Conservation (phyloP, 2,888 invertebrate genomes). For the Hydriomena furcata region DNA sequence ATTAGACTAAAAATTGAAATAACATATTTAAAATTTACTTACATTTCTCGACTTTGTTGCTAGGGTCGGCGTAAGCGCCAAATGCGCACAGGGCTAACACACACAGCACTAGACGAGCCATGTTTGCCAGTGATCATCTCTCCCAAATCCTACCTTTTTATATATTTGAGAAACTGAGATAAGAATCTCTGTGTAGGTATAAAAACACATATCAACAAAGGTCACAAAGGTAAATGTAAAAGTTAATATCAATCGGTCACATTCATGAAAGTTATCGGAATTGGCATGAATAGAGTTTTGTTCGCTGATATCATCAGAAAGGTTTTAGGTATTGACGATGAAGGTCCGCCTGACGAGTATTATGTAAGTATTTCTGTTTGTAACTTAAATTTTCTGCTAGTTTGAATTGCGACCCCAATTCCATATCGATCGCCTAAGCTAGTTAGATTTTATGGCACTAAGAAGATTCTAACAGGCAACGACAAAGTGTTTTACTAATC, state of each 20-base stretch:
- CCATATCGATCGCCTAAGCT: too few species aligned
- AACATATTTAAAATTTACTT: conserved; percentile 54
- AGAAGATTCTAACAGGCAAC: too few species aligned
- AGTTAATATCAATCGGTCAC: conserved; percentile 10
- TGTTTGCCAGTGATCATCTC: conserved; percentile 50
- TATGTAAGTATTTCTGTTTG: conserved; percentile 1
- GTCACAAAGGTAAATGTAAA: conserved; percentile 11
- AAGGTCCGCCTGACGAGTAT: neutral
- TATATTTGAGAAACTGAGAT: conserved; percentile 36
- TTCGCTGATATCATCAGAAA: conserved; percentile 16
- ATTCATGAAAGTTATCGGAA: conserved; percentile 22
- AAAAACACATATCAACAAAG: conserved; percentile 11
- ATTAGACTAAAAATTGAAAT: neutral
- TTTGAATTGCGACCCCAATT: too few species aligned
- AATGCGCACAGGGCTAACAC: conserved; percentile 60
- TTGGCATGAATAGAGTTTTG: conserved; percentile 15
- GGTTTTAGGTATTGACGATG: conserved; percentile 12
- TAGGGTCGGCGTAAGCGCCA: conserved; percentile 56
- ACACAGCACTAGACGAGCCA: conserved; percentile 66
- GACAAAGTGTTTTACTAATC: too few species aligned
- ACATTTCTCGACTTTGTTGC: conserved; percentile 50
- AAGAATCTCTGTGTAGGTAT: conserved; percentile 17
- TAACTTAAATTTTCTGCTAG: too few species aligned
- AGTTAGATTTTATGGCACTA: too few species aligned
- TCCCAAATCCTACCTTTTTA: conserved; percentile 41